A percentile compares a stretch with the other conserved stretches of the same genome.
These are phyloP conservation scores for Amorpha juglandis DNA, from an alignment of 2,888 invertebrate species.

Conservation along the genomic window DNA sequence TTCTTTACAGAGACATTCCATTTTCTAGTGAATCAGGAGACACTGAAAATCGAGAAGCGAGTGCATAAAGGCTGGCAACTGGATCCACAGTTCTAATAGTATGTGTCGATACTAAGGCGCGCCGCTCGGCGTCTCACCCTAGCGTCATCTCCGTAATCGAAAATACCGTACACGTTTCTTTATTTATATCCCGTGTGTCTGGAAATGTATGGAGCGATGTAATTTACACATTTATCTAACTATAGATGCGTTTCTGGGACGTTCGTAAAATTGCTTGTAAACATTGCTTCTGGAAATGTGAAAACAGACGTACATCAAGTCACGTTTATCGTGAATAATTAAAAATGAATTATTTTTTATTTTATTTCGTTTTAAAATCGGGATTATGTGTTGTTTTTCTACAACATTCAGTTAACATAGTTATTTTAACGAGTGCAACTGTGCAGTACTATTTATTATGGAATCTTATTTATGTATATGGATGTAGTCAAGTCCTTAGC, in stretches of 20 bases:
- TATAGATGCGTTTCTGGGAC: conserved; percentile 41
- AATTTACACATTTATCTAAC: conserved; percentile 48
- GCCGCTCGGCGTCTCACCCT: conserved; percentile 34
- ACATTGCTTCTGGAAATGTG: conserved; percentile 31
- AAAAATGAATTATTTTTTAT: conserved; percentile 23
- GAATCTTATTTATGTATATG: too few species aligned
- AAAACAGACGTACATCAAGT: conserved; percentile 21
- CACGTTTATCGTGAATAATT: conserved; percentile 12
- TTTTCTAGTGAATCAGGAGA: background rate
- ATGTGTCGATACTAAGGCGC: conserved; percentile 24
- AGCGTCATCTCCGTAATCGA: conserved; percentile 57
- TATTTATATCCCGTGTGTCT: conserved; percentile 57
- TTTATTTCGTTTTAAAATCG: background rate
- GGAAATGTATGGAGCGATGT: conserved; percentile 48
- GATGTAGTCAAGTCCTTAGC: too few species aligned
- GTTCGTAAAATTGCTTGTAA: conserved; percentile 30
- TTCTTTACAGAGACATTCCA: background rate
- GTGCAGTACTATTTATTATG: too few species aligned
- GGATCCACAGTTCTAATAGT: conserved; percentile 22
- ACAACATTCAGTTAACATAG: background rate
- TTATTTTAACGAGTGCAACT: too few species aligned
- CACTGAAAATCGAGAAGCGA: background rate
- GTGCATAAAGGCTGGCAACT: conserved; percentile 17
- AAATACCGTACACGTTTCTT: conserved; percentile 56
- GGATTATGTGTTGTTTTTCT: background rate